Evolutionary conservation across 2,888 invertebrate genomes (phyloP), one percentile per base, ranked within the genome.

Genomic region (Noctua fimbriata): DNA sequence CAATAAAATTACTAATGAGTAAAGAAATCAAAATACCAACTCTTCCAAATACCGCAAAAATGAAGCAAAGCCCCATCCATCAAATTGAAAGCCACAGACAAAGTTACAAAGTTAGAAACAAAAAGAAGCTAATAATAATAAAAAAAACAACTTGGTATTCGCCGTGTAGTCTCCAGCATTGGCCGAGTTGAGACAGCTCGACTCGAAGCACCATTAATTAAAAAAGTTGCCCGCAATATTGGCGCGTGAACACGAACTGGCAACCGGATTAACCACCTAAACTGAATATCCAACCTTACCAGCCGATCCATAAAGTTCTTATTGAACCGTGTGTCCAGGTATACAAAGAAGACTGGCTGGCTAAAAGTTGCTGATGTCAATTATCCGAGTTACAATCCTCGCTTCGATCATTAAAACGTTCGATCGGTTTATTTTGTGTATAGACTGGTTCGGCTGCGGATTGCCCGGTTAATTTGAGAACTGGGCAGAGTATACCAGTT

Each of bases 151-250:
- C 79, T 88, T 87, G 71, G 77, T 76, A 88, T 84, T 87, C 86
- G 67, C 75, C 72, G 81, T 79, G 82, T 83, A 75, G 80, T 69
- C 82, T 84, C 83, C 77, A 76, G 73, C 75, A 69, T 79, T 72
- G 73, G 76, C 74, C 9, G 80, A 87, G 79, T 82, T 79, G 63
- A 86, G 87, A 84, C 86, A 67, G 80, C 87, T 73, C 73, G 44
- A 69, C 71, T 82, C 75, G 44, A 67, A 86, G 81, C 73, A 81
- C 84, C 84, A 87, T 89, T 89, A 89, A 90, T 89, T 89, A 89
- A 89, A 90, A 89, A 89, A 89, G 84, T 89, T 89, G 24, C 78
- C 81, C 82, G 77, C 88, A 77, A 87, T 86, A 86, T 87, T 80
- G 84, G 84, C 82, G 88, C 79, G 84, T 84, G 84, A 83, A 83